Base-by-base conservation (phyloP, 1,140 invertebrate genomes). In the Eupristina koningsbergeri region DNA sequence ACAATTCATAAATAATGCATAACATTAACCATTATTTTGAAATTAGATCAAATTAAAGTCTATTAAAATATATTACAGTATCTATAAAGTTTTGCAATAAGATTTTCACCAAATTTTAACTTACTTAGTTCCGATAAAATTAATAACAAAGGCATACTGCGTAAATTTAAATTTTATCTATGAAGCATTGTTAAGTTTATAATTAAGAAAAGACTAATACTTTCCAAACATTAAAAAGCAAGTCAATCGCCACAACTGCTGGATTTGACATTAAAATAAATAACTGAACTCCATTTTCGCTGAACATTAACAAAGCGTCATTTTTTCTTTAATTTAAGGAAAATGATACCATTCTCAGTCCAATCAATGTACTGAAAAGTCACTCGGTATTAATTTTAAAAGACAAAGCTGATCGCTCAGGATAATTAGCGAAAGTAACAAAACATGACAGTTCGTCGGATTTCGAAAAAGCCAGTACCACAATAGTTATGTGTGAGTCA, bases 11-110 rank as follows among this genome's bases (percentile, higher is more conserved):
- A 67, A 67, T 67, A 67, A 67, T 67, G 64, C 31, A 67, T 29
- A 36, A 31, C 17, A 67, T 26, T 71, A 71, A 71, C 19, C 36
- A 39, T 31, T 71, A 71, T 1, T 71, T 71, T 39, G 67, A 71
- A 71, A 71, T 71, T 71, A 71, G 7, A 71, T 71, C 67, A 71
- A 36, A 71, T 71, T 26, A n/a, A 71, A 71, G 64, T 34, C 31
- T 67, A 34, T 67, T 34, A 67, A n/a, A 67, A 31, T 71, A 71
- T 71, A 71, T 71, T 71, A 71, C 77, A 79, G 15, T 47, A 79
- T 79, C 41, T 39, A 71, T 71, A 71, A 71, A n/a, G 41, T n/a
- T 47, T 67, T 45, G 29, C n/a, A 9, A 22, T n/a, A n/a, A n/a
- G n/a, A 64, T 64, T 29, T 39, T 45, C n/a, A 71, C n/a, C 19